Base-by-base conservation (phyloP, 2,113 vertebrate genomes). In the Lampris incognitus region DNA sequence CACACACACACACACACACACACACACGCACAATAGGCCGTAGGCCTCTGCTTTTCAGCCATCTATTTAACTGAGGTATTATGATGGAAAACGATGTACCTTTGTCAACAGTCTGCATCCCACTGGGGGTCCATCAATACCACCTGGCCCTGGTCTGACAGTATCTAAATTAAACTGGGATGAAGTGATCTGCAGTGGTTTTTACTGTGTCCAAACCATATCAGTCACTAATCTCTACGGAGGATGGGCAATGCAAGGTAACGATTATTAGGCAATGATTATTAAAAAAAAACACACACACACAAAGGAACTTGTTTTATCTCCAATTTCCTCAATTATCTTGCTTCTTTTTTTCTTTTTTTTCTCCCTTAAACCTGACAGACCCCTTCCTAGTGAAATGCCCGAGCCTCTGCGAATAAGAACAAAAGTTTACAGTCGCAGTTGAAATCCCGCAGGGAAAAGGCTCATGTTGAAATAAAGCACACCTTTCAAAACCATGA, bases 381-480 rank as follows among this genome's bases (percentile, higher is more conserved):
- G 2, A 54, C 10, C 10, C 51, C 51, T 54, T 54, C 11, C 59
- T 13, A 11, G 9, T n/a, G 40, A 41, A 42, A 41, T 48, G 44
- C 61, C 44, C 36, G 61, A 44, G 41, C 61, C 61, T 64, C 61
- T 2, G 44, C 9, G n/a, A 48, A 44, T n/a, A 64, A 44, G 4
- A 36, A n/a, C 42, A 24, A 61, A 9, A 11, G 59, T 61, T 44
- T 42, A 44, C 59, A 61, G 59, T 44, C 9, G 39, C 44, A 6
- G 36, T 49, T 44, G 49, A 48, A 64, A 13, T 44, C 61, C 7
- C 61, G 77, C 51, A 66, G 68, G 60, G 36, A 68, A 24, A 51
- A 58, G 39, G 59, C 71, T 77, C 66, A 77, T 24, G 9, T n/a
- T 24, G 46, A 66, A 72, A 77, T 75, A 75, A 82, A 82, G 74